Evolutionary conservation across 2,113 vertebrate species (phyloP).

Genomic region (Platichthys stellatus): DNA sequence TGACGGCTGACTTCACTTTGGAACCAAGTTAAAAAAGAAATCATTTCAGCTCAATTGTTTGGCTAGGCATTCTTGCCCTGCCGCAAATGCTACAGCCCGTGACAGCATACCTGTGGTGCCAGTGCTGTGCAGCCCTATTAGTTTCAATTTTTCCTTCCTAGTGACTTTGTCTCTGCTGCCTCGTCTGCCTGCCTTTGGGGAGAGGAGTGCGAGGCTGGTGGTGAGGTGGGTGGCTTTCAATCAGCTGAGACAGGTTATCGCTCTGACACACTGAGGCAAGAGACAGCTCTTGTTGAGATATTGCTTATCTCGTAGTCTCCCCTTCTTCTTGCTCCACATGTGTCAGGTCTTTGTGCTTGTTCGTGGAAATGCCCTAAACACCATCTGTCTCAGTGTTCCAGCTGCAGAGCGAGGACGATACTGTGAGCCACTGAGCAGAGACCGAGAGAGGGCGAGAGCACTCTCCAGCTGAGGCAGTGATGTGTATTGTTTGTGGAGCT

Average conservation of each 20-base stretch:
- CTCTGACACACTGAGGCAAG: constrained; percentile 39
- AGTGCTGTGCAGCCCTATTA: constrained; percentile 54
- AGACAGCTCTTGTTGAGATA: constrained; percentile 55
- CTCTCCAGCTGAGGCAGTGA: constrained; percentile 14
- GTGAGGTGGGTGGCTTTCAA: constrained; percentile 32
- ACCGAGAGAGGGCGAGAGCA: neutral
- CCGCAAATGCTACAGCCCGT: constrained; percentile 23
- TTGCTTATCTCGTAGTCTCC: constrained; percentile 33
- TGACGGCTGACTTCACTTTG: constrained; percentile 4
- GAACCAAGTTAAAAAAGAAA: neutral
- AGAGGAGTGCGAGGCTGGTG: constrained; percentile 6
- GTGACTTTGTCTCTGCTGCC: constrained; percentile 42
- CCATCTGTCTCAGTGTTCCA: constrained; percentile 39
- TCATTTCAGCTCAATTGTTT: neutral
- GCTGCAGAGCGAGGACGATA: constrained; percentile 27
- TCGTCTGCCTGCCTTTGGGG: constrained; percentile 22
- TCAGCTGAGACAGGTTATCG: constrained; percentile 49
- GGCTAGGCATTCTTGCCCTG: constrained; percentile 22
- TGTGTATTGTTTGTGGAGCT: constrained; percentile 26
- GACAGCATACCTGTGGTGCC: constrained; percentile 46
- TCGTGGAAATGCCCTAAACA: constrained; percentile 23
- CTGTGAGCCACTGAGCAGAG: constrained; percentile 13
- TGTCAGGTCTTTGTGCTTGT: constrained; percentile 47
- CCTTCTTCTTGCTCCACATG: constrained; percentile 32
- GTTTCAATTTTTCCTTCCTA: constrained; percentile 57